Evolutionary conservation across 2,113 vertebrate genomes (phyloP).

Genomic region (Petrocephalus zakoni): DNA sequence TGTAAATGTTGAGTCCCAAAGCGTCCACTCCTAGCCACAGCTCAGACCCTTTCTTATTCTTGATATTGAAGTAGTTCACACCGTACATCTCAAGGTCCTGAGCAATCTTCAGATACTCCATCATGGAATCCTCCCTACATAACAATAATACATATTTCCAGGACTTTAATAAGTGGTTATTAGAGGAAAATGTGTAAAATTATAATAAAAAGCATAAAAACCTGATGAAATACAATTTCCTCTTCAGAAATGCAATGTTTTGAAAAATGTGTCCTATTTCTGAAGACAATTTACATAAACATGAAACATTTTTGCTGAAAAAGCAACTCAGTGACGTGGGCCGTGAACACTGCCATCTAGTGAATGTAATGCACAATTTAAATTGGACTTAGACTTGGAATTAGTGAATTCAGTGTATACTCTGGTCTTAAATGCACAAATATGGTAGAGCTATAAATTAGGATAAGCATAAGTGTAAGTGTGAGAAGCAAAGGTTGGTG

Average conservation of each 20-base stretch:
- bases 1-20: conserved; percentile 95
- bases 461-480: not conserved
- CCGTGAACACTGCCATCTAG: not conserved
- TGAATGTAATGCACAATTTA: not conserved
- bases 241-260: not conserved
- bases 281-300: not conserved
- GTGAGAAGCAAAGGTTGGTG: not conserved
- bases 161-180: not conserved
- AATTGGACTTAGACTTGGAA: not conserved
- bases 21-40: conserved; percentile 93
- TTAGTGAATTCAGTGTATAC: not conserved
- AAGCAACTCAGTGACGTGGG: not conserved
- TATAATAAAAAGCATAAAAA: not conserved
- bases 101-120: conserved; percentile 97
- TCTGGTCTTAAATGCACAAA: not conserved
- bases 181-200: not conserved
- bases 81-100: conserved; percentile 98
- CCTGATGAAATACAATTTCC: not conserved
- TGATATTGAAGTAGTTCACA: conserved; percentile 97
- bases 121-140: conserved; percentile 89
- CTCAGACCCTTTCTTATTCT: conserved; percentile 97
- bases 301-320: not conserved
- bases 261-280: not conserved
- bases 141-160: not conserved
- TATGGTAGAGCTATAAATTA: not conserved